A percentile compares a stretch with the other conserved stretches of the same genome.
Conservation (phyloP, 2,888 invertebrate genomes). For the Agrochola lota region DNA sequence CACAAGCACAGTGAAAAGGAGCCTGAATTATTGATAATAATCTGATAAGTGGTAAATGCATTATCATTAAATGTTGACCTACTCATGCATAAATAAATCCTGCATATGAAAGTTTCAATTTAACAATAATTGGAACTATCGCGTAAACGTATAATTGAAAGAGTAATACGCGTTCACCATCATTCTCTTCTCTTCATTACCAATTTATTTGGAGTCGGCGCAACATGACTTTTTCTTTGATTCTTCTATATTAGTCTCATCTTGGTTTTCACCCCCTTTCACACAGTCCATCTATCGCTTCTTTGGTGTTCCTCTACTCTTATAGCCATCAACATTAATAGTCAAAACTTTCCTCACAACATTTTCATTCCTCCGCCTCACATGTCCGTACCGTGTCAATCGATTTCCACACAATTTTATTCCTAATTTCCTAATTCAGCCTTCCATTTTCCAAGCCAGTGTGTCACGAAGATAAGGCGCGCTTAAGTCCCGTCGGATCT, state of each 20-base stretch:
- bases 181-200: background rate
- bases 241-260: no score
- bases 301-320: no score
- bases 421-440: background rate
- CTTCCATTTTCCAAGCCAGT: constrained; percentile 2
- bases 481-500: constrained; percentile 58
- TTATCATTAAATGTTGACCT: background rate
- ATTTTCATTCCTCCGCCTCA: background rate
- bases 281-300: no score
- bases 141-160: no score
- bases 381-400: background rate
- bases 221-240: background rate
- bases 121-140: background rate
- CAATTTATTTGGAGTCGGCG: background rate
- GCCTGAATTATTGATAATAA: background rate
- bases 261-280: no score
- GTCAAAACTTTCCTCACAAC: background rate
- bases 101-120: background rate
- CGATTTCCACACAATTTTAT: background rate
- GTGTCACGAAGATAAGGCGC: constrained; percentile 62
- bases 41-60: background rate
- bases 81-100: background rate
- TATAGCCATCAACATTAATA: background rate
- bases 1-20: background rate
- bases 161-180: background rate